Evolutionary conservation across 2,888 invertebrate species (phyloP), one percentile per base, ranked within the genome.

Genomic region (Polymixis lichenea): DNA sequence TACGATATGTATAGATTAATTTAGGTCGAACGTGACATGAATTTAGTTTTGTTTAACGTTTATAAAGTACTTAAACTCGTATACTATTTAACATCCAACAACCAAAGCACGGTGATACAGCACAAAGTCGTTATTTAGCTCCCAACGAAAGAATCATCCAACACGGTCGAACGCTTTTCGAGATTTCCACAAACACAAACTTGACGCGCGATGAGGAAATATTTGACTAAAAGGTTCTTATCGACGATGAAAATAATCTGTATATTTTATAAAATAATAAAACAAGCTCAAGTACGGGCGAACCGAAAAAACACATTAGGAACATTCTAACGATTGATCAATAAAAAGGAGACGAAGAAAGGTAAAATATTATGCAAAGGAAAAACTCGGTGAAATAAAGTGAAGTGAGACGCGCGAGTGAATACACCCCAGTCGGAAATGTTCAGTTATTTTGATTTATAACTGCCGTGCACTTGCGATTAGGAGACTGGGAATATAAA

Each of bases 361-460:
- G 84, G 82, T 88, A 88, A 89, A 89, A 91, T 89, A 89, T 87
- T 90, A 88, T 89, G 87, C 88, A 87, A 89, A 86, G 83, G 78
- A 78, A 87, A 87, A 85, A 75, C 73, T 70, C 73, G 22, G 77
- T 66, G 75, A 86, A 90, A 88, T 89, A 90, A 91, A 89, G 85
- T 89, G 89, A 88, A 91, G 88, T 89, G 90, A 88, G 87, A 77
- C 88, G 89, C 84, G 84, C 82, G 87, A 90, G 87, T 91, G 93
- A 92, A 92, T 93, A 91, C 92, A 67, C 60, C 74, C 89, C 87
- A 78, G 78, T 86, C 86, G 88, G 90, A 91, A 93, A 91, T 91
- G 92, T 92, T 92, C 92, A 89, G 92, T 91, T 93, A 94, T 94
- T 94, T 93, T 94, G 93, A 93, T 93, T 92, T 92, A 92, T 86